Evolutionary conservation across 2,113 vertebrate genomes (phyloP), one percentile per base, ranked within the genome.

Genomic region (Parus major): DNA sequence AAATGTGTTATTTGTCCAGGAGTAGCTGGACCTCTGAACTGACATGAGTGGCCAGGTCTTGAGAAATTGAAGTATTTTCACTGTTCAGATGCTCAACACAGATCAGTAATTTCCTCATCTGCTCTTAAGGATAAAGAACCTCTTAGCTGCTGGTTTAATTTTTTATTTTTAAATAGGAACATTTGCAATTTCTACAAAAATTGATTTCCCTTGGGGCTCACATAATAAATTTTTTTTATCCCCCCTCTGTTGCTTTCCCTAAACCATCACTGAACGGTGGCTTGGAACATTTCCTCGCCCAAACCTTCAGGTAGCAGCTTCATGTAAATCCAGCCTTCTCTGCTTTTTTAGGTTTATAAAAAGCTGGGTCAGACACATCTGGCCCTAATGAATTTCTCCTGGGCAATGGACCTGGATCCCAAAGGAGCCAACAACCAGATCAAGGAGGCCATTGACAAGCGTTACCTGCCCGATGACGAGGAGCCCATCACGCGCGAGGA

Each of bases 401-500:
- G 99, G 99, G 99, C 99, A 5, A 99, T 99, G 99, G 99, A 99
- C 92, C 98, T 99, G 96, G 99, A 99, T 89, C 99, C 99, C 77
- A 99, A 99, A 98, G 99, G 99, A 97, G 99, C 99, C 85, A 99
- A 99, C 97, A 99, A 99, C 97, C 99, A 99, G 98, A 99, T 99
- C 95, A 99, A 99, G 98, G 99, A 99, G 98, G 99, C 99, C 97
- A 99, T 99, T 60, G 99, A 99, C 75, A 99, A 99, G 70, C 98
- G 99, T 71, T 99, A 99, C 97, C 98, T 99, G 91, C 99, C 99
- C 14, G 99, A 99, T n/a, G 99, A 99, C 20, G 99, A 99, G 91
- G 99, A 99, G 59, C 98, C 98, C 24, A 98, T 99, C 90, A 98
- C 98, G 28, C 98, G 98, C 49, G 98, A 99, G 88, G 98, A 99